phyloP scores from a whole-genome alignment of 2,888 invertebrate genomes.

The Sarcophaga variegata region DNA sequence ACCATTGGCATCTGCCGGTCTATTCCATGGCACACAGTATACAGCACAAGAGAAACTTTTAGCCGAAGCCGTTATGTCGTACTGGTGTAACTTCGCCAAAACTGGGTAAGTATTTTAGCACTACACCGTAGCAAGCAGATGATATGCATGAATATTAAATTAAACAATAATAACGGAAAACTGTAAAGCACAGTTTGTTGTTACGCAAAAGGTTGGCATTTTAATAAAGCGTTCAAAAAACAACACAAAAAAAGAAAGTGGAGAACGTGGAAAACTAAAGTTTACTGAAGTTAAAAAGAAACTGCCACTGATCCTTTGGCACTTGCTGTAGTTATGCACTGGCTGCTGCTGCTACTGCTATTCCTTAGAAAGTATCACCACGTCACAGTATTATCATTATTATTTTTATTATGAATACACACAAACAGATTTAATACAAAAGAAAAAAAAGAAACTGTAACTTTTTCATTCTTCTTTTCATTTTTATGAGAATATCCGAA shows the following conservation, averaged over 20 bases:
- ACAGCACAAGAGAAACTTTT: slow-evolving; percentile 89
- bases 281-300: background rate
- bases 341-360: background rate
- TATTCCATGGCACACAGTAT: slow-evolving; percentile 87
- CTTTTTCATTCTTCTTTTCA: background rate
- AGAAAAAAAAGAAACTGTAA: background rate
- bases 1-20: slow-evolving; percentile 88
- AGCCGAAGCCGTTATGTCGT: slow-evolving; percentile 93
- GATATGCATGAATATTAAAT: slow-evolving; percentile 26
- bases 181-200: background rate
- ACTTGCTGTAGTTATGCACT: background rate
- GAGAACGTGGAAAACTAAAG: background rate
- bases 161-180: slow-evolving; percentile 36
- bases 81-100: slow-evolving; percentile 95
- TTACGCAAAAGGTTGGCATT: slow-evolving; percentile 1
- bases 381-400: slow-evolving; percentile 53
- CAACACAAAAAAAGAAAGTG: background rate
- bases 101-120: slow-evolving; percentile 87
- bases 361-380: slow-evolving; percentile 40
- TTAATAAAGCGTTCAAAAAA: background rate
- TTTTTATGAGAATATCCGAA: slow-evolving; percentile 5
- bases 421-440: slow-evolving; percentile 36
- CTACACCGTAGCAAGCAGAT: background rate
- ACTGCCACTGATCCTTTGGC: background rate
- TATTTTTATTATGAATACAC: slow-evolving; percentile 55